Evolutionary conservation across 2,888 invertebrate species (phyloP).

Genomic region (Synanthedon tipuliformis): DNA sequence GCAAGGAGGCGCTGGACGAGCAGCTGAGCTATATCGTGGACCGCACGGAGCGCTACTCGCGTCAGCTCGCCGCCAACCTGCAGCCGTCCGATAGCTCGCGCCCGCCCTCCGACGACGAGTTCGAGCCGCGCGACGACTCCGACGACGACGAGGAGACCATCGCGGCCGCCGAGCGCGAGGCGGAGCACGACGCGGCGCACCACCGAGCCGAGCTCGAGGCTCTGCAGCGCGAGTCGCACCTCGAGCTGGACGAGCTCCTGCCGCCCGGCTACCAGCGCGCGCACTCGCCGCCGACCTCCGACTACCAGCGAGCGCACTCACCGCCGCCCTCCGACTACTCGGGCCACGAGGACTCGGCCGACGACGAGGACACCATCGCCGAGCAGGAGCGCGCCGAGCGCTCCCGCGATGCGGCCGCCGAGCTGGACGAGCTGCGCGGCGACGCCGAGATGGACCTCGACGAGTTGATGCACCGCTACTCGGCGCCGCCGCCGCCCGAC

Average conservation of each 20-base stretch:
- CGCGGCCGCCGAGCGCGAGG: conserved; percentile 83
- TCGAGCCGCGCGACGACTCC: conserved; percentile 79
- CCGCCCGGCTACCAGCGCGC: conserved; percentile 83
- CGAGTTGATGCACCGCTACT: conserved; percentile 81
- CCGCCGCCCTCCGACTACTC: conserved; percentile 82
- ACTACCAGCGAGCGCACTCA: conserved; percentile 80
- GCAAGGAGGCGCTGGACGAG: conserved; percentile 94
- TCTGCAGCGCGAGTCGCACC: conserved; percentile 88
- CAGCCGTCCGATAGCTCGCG: conserved; percentile 7
- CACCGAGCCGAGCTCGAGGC: conserved; percentile 82
- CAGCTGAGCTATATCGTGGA: conserved; percentile 98
- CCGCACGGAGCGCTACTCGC: conserved; percentile 97
- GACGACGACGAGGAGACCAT: conserved; percentile 95
- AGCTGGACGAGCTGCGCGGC: conserved; percentile 81
- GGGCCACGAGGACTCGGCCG: conserved; percentile 75
- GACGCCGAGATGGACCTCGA: conserved; percentile 87
- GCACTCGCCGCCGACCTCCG: conserved; percentile 78
- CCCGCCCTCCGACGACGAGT: conserved; percentile 75
- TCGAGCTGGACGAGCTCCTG: conserved; percentile 89
- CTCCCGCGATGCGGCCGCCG: conserved; percentile 67
- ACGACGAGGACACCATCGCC: conserved; percentile 63
- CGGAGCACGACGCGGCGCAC: conserved; percentile 37
- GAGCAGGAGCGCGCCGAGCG: conserved; percentile 74
- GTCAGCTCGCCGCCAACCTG: conserved; percentile 88
- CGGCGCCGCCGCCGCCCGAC: conserved; percentile 11